Evolutionary conservation across 2,797 vertebrate genomes (phyloP).

Genomic region (Rallus crepitans): DNA sequence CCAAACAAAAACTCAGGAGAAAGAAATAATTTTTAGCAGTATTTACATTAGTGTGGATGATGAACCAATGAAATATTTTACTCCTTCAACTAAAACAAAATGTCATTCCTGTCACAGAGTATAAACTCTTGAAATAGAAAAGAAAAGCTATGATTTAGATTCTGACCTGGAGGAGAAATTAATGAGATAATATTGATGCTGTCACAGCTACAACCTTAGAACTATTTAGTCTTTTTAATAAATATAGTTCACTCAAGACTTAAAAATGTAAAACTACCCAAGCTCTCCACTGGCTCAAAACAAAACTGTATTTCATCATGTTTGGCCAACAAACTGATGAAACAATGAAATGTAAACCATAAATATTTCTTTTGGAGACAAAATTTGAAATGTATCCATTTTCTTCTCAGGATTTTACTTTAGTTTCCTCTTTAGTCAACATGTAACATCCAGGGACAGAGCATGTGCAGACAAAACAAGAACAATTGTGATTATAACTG

Average conservation of each 20-base stretch:
- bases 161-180: background rate
- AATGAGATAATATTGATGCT: background rate
- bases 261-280: background rate
- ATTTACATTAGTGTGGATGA: background rate
- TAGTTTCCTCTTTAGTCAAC: background rate
- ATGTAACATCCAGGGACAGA: background rate
- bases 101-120: background rate
- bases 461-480: conserved; percentile 9
- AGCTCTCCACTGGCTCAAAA: background rate
- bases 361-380: background rate
- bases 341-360: background rate
- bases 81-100: background rate
- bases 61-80: background rate
- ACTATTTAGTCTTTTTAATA: background rate
- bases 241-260: background rate
- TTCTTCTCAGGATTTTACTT: background rate
- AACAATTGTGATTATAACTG: conserved; percentile 58
- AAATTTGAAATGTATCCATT: background rate
- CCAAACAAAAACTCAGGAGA: background rate
- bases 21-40: background rate
- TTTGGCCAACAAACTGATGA: background rate
- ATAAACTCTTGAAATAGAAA: background rate
- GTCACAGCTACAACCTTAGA: background rate
- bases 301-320: background rate
- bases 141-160: background rate